A percentile compares a stretch with the other conserved stretches of the same genome.
phyloP scores from a whole-genome alignment of 2,888 invertebrate species.

The Graphium colonna region DNA sequence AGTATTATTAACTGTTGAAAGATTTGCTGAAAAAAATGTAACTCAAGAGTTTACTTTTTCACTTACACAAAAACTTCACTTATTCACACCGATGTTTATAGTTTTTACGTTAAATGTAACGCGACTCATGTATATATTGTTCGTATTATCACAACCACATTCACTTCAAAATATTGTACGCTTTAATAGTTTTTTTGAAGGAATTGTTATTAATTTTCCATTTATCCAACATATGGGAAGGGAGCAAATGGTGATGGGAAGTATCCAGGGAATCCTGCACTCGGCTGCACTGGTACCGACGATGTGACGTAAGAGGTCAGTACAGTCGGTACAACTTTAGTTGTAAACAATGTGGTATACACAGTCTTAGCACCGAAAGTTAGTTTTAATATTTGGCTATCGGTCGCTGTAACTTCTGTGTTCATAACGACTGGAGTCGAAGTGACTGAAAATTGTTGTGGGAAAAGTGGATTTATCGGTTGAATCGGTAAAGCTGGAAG shows the following conservation, averaged over 20 bases:
- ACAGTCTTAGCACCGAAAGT: slow-evolving; percentile 95
- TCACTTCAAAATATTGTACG: slow-evolving; percentile 36
- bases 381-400: slow-evolving; percentile 90
- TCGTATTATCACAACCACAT: slow-evolving; percentile 46
- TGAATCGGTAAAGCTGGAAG: slow-evolving; percentile 80
- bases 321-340: slow-evolving; percentile 89
- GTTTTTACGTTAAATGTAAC: slow-evolving; percentile 56
- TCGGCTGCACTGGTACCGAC: slow-evolving; percentile 86
- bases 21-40: slow-evolving; percentile 6
- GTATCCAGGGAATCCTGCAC: slow-evolving; percentile 87
- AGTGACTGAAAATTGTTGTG: slow-evolving; percentile 86
- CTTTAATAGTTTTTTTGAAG: not conserved
- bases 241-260: slow-evolving; percentile 88
- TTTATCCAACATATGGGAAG: slow-evolving; percentile 87
- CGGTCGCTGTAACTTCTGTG: slow-evolving; percentile 88
- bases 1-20: not conserved
- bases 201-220: too few species aligned
- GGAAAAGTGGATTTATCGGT: slow-evolving; percentile 74
- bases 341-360: slow-evolving; percentile 91
- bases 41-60: slow-evolving; percentile 13
- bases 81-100: slow-evolving; percentile 53
- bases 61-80: slow-evolving; percentile 56
- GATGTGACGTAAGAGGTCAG: slow-evolving; percentile 92
- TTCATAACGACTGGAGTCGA: slow-evolving; percentile 90
- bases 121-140: not conserved